phyloP scores from a whole-genome alignment of 2,888 invertebrate species.

The Oscheius onirici region DNA sequence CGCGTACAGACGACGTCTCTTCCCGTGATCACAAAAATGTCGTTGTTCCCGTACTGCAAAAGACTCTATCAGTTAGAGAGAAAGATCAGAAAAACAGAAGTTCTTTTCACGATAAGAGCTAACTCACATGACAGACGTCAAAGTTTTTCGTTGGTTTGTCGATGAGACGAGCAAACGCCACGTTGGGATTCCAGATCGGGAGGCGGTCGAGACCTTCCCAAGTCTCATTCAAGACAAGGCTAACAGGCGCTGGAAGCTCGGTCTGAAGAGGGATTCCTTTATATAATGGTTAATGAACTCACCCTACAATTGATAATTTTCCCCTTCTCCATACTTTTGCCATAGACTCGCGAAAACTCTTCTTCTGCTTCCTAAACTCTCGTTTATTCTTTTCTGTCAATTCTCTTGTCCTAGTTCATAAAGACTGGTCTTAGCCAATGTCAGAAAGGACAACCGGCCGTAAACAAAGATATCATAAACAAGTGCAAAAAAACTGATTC shows the following conservation, averaged over 20 bases:
- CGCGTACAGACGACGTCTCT: constrained; percentile 59
- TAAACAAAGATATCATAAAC: background rate
- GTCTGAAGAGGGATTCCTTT: constrained; percentile 1
- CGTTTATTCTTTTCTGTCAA: no score
- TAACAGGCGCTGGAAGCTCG: background rate
- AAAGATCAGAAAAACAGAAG: background rate
- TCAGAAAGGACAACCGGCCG: no score
- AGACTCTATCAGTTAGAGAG: background rate
- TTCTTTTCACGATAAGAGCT: background rate
- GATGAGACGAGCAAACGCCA: background rate
- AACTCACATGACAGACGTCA: constrained; percentile 22
- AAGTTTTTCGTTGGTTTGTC: constrained; percentile 6
- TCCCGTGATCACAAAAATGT: constrained; percentile 57
- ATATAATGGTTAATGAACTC: background rate
- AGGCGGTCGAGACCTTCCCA: constrained; percentile 13
- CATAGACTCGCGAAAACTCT: background rate
- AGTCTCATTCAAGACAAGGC: constrained; percentile 1
- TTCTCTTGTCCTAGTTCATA: no score
- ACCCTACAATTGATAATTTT: constrained; percentile 7
- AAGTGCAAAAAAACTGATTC: no score
- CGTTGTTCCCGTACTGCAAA: constrained; percentile 62
- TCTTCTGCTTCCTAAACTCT: constrained; percentile 16
- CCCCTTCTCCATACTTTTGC: background rate
- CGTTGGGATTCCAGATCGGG: constrained; percentile 18
- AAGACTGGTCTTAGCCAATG: no score